Conservation (phyloP, 2,888 invertebrate species). For the Anagyrus pseudococci region DNA sequence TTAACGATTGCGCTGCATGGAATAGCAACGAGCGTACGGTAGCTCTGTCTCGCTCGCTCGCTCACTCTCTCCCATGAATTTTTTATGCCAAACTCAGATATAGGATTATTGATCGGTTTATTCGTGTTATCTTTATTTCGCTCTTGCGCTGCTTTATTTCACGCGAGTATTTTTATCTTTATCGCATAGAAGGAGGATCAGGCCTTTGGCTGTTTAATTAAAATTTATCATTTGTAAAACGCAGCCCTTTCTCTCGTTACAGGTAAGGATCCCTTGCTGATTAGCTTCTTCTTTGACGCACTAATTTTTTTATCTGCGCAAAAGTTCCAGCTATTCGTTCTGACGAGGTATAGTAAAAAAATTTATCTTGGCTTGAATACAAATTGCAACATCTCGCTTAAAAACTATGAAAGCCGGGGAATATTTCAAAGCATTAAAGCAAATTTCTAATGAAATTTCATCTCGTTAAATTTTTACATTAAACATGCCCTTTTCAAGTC, state of each 20-base stretch:
- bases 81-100: slow-evolving; percentile 16
- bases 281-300: slow-evolving; percentile 26
- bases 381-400: slow-evolving; percentile 3
- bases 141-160: slow-evolving; percentile 8
- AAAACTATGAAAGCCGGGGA: not conserved
- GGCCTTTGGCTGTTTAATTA: slow-evolving; percentile 14
- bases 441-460: not conserved
- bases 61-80: too few species aligned
- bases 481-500: too few species aligned
- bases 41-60: not conserved
- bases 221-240: slow-evolving; percentile 24
- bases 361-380: slow-evolving; percentile 20
- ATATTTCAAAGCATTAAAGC: not conserved
- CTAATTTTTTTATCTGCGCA: slow-evolving; percentile 1
- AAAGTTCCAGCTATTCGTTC: slow-evolving; percentile 20
- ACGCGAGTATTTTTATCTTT: not conserved
- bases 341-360: slow-evolving; percentile 42
- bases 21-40: slow-evolving; percentile 9
- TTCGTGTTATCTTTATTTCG: slow-evolving; percentile 18
- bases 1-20: slow-evolving; percentile 9
- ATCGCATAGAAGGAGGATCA: too few species aligned
- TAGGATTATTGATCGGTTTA: slow-evolving; percentile 21
- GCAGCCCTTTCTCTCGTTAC: slow-evolving; percentile 46
- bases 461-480: not conserved
- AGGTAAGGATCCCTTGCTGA: slow-evolving; percentile 48